Evolutionary conservation across 2,888 invertebrate genomes (phyloP).

Genomic region (Ornithoptera alexandrae): DNA sequence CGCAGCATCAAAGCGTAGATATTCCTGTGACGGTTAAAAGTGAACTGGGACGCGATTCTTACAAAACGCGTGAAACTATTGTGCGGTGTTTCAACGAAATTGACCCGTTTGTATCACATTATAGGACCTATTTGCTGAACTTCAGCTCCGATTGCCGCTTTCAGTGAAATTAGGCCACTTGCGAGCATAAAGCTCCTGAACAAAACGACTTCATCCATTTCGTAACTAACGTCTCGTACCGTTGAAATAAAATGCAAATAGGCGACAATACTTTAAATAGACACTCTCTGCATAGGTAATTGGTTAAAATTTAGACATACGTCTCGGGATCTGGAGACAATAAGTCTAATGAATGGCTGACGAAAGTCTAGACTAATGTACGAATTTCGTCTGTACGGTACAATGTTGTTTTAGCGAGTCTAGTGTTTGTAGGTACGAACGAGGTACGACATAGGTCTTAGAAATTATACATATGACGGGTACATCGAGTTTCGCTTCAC

Average conservation of each 20-base stretch:
- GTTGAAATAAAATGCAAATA: conserved; percentile 35
- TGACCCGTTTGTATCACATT: conserved; percentile 31
- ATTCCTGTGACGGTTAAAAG: conserved; percentile 25
- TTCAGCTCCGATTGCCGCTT: conserved; percentile 32
- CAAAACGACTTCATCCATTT: conserved; percentile 33
- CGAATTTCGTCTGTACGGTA: conserved; percentile 19
- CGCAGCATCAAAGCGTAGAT: conserved; percentile 27
- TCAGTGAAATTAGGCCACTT: conserved; percentile 39
- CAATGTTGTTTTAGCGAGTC: conserved; percentile 38
- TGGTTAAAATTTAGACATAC: conserved; percentile 37
- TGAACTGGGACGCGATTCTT: conserved; percentile 27
- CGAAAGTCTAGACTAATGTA: conserved; percentile 36
- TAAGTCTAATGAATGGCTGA: conserved; percentile 33
- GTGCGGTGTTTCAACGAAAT: conserved; percentile 19
- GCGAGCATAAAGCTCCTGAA: conserved; percentile 34
- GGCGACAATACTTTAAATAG: conserved; percentile 37
- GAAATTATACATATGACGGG: too few species aligned
- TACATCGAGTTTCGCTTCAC: not conserved
- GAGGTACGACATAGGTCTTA: conserved; percentile 22
- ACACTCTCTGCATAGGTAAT: conserved; percentile 37
- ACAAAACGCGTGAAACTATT: conserved; percentile 24
- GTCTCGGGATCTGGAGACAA: conserved; percentile 39
- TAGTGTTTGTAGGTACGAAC: conserved; percentile 73
- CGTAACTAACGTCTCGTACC: conserved; percentile 35
- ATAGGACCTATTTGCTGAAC: conserved; percentile 18